Conservation (phyloP, 2,113 vertebrate species). For the Sula dactylatra region DNA sequence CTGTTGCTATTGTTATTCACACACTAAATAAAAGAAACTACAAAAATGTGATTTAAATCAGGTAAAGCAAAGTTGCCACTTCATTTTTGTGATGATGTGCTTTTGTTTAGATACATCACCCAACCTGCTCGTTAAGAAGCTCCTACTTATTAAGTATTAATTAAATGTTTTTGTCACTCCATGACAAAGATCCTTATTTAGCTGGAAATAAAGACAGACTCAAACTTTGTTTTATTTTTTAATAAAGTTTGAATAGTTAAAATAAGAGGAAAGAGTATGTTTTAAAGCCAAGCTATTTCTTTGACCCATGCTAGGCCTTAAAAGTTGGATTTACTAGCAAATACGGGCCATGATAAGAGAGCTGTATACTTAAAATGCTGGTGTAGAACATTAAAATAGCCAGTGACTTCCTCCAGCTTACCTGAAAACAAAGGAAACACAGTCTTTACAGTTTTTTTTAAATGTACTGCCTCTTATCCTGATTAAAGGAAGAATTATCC, state of each 20-base stretch:
- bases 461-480: neutral
- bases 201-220: constrained; percentile 68
- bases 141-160: neutral
- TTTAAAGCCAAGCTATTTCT: constrained; percentile 57
- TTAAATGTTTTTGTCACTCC: neutral
- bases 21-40: neutral
- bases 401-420: constrained; percentile 10
- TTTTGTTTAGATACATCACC: neutral
- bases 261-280: constrained; percentile 58
- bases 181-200: neutral
- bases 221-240: constrained; percentile 56
- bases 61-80: neutral
- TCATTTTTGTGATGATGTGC: neutral
- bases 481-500: neutral
- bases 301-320: constrained; percentile 47
- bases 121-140: neutral
- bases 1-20: neutral
- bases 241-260: constrained; percentile 70
- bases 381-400: constrained; percentile 5
- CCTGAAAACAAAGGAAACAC: constrained; percentile 17
- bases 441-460: neutral
- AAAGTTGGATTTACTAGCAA: constrained; percentile 18
- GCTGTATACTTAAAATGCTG: constrained; percentile 27
- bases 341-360: neutral
- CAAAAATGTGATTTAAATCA: neutral